Conservation (phyloP, 2,888 invertebrate species). For the Anoplius nigerrimus region DNA sequence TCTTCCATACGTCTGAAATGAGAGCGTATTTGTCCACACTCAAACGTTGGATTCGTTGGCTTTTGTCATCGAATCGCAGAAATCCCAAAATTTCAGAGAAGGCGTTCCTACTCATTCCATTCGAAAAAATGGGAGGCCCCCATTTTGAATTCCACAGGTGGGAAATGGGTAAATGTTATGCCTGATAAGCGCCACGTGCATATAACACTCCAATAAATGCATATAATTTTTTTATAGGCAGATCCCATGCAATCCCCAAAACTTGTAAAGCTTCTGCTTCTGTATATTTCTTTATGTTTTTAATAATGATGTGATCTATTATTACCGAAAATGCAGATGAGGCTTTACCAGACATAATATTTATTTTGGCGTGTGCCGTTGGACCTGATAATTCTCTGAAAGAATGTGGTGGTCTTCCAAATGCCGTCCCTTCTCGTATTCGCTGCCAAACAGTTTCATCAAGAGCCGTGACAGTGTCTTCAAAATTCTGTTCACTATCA, state of each 20-base stretch:
- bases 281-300: constrained; percentile 36
- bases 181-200: constrained; percentile 35
- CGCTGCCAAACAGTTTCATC: constrained; percentile 26
- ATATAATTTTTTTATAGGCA: constrained; percentile 33
- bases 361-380: constrained; percentile 34
- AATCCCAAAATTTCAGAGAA: constrained; percentile 29
- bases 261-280: constrained; percentile 38
- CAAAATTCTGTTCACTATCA: constrained; percentile 26
- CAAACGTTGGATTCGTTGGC: constrained; percentile 20
- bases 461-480: constrained; percentile 25
- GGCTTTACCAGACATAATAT: constrained; percentile 29
- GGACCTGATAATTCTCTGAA: constrained; percentile 30
- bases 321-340: constrained; percentile 30
- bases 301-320: constrained; percentile 15
- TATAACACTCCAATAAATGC: constrained; percentile 40
- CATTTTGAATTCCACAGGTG: constrained; percentile 40
- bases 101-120: constrained; percentile 61
- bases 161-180: constrained; percentile 26
- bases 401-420: constrained; percentile 16
- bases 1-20: constrained; percentile 20
- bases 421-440: constrained; percentile 18
- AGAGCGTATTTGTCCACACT: constrained; percentile 29
- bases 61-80: constrained; percentile 30
- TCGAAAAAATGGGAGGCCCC: constrained; percentile 28
- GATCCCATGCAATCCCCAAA: constrained; percentile 37